A percentile compares a stretch with the other conserved stretches of the same genome.
Conservation (phyloP, 2,888 invertebrate species). For the Harpalus rufipes region DNA sequence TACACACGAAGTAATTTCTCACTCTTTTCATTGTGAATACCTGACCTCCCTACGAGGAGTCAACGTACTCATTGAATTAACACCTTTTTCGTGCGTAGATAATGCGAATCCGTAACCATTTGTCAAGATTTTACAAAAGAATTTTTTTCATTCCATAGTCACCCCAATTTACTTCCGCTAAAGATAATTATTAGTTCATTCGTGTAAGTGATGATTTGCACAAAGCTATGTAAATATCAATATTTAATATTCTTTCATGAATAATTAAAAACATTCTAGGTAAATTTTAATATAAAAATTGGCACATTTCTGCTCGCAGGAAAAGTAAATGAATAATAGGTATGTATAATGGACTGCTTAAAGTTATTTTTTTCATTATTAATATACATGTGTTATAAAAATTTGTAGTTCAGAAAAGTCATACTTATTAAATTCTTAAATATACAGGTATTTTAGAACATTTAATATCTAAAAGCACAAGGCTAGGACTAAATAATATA, state of each 20-base stretch:
- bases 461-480: too few species aligned
- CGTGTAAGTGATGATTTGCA: background rate
- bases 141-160: background rate
- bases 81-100: conserved; percentile 41
- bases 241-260: conserved; percentile 12
- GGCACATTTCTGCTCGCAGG: too few species aligned
- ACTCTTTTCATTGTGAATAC: conserved; percentile 8
- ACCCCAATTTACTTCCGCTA: background rate
- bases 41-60: background rate
- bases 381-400: too few species aligned
- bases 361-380: too few species aligned
- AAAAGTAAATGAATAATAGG: too few species aligned
- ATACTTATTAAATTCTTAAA: too few species aligned
- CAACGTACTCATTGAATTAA: conserved; percentile 28
- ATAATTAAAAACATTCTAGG: conserved; percentile 4
- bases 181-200: background rate
- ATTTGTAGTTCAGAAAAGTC: too few species aligned
- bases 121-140: conserved; percentile 15
- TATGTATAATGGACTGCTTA: too few species aligned
- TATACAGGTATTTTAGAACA: too few species aligned
- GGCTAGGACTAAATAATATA: too few species aligned
- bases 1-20: conserved; percentile 4
- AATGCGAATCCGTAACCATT: conserved; percentile 37
- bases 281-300: conserved; percentile 19
- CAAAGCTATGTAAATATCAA: background rate